Conservation (phyloP, 1,140 invertebrate genomes). For the Pomphorhynchus laevis region DNA sequence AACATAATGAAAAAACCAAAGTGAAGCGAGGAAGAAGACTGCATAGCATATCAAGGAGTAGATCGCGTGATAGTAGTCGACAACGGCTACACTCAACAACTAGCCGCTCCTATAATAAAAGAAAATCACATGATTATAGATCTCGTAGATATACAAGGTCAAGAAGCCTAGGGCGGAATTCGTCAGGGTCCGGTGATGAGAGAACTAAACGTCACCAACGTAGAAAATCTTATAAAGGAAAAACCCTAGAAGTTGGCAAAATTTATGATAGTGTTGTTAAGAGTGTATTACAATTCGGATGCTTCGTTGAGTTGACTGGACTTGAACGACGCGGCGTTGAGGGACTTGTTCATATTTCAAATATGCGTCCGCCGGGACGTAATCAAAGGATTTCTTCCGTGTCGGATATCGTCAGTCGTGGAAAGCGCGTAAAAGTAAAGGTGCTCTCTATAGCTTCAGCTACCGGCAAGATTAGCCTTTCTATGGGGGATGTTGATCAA, state of each 20-base stretch:
- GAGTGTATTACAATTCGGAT: slow-evolving; percentile 76
- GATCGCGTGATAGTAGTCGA: slow-evolving; percentile 1
- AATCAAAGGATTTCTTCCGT: slow-evolving; percentile 75
- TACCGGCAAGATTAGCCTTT: slow-evolving; percentile 66
- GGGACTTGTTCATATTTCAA: slow-evolving; percentile 83
- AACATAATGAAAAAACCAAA: slow-evolving; percentile 18
- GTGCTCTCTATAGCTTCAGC: slow-evolving; percentile 33
- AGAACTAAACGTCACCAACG: slow-evolving; percentile 9
- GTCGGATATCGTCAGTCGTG: slow-evolving; percentile 53
- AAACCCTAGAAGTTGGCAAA: slow-evolving; percentile 24
- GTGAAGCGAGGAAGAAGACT: slow-evolving; percentile 8
- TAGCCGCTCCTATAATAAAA: slow-evolving; percentile 9
- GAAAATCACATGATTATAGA: slow-evolving; percentile 3
- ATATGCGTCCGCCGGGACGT: slow-evolving; percentile 22
- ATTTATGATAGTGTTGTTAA: slow-evolving; percentile 73
- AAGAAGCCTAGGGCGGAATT: slow-evolving; percentile 11
- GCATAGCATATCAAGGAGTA: slow-evolving; percentile 4
- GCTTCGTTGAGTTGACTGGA: slow-evolving; percentile 75
- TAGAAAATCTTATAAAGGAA: slow-evolving; percentile 18
- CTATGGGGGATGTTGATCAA: slow-evolving; percentile 94
- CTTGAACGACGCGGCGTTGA: slow-evolving; percentile 28
- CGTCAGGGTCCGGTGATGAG: slow-evolving; percentile 10
- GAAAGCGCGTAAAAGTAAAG: slow-evolving; percentile 43
- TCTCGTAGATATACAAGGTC: slow-evolving; percentile 10
- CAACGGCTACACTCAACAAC: slow-evolving; percentile 10